Evolutionary conservation across 1,140 invertebrate genomes (phyloP), one percentile per base, ranked within the genome.

Genomic region (Drosophila navojoa): DNA sequence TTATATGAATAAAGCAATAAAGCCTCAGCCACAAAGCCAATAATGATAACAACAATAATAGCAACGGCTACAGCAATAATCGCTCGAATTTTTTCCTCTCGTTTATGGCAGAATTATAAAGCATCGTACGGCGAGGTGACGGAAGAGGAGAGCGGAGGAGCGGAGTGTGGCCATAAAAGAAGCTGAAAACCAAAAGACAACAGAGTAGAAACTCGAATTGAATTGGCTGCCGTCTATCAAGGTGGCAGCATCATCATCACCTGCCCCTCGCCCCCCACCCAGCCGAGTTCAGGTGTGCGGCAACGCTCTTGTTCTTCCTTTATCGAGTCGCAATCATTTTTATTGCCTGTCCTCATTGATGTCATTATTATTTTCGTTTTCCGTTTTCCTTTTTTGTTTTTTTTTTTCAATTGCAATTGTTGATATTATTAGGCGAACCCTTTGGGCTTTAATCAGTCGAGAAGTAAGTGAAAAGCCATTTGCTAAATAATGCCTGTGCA

Each of bases 1-100:
- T 73, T 55, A 73, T 68, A 73, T 47, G 64, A 61, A 73, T 73
- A 55, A 60, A 73, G 71, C 64, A 73, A 73, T 68, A 73, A 73
- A 68, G 49, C 57, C 50, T 6, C 57, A 55, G 55, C 57, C 71
- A 55, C 57, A 73, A 68, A 68, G 71, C 71, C 63, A 59, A 58
- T 62, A 58, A 44, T 6, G 22, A 57, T 15, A 52, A 59, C 6
- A 22, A 40, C 32, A 29, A 63, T 35, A 59, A 69, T 1, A 54
- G 53, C n/a, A 47, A 47, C 11, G 4, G 25, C 13, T 45, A 27
- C 16, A 55, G 15, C 60, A 29, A 10, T 16, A 38, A 38, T 38
- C 35, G 35, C 35, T 38, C 35, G 35, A 9, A 32, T 1, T 32
- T 38, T 38, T 2, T 38, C 2, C 13, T 38, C 10, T 29, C 27